These are phyloP conservation scores for Pterocles orientalis DNA, from an alignment of 2,113 vertebrate species.

Conservation along the genomic window DNA sequence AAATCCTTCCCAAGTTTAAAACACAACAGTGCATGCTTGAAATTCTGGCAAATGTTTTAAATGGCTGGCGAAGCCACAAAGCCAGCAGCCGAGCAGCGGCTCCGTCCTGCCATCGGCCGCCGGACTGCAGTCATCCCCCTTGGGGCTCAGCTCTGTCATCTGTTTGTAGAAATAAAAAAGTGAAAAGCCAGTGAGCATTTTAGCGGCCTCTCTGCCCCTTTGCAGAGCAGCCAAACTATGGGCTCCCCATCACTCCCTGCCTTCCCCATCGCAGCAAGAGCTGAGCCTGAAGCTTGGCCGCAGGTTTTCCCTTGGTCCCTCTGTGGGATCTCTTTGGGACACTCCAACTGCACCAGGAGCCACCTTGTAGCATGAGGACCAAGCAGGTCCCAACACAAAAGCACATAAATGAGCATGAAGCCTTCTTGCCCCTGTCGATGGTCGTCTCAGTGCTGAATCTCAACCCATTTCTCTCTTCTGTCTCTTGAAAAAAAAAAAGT, in stretches of 20 bases:
- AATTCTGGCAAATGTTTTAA: neutral
- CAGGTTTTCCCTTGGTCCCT: neutral
- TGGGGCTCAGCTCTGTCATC: neutral
- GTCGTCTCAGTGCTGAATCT: neutral
- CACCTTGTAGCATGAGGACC: neutral
- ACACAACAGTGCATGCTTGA: neutral
- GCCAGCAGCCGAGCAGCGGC: neutral
- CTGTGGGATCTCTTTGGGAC: neutral
- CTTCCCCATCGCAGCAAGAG: accelerated
- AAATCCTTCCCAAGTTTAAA: neutral
- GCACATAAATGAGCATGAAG: neutral
- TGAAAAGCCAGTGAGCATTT: neutral
- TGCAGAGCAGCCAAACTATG: neutral
- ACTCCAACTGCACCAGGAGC: neutral
- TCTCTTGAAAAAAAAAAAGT: neutral
- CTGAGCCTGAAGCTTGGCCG: accelerated
- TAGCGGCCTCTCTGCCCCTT: neutral
- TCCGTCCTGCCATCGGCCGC: accelerated
- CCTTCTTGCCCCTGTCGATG: neutral
- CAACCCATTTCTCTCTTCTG: neutral
- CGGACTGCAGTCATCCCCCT: neutral
- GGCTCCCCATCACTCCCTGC: neutral
- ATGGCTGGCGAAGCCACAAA: neutral
- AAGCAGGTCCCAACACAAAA: neutral
- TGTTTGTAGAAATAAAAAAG: neutral